Conservation (phyloP, 2,113 vertebrate genomes). For the Megatriorchis doriae region DNA sequence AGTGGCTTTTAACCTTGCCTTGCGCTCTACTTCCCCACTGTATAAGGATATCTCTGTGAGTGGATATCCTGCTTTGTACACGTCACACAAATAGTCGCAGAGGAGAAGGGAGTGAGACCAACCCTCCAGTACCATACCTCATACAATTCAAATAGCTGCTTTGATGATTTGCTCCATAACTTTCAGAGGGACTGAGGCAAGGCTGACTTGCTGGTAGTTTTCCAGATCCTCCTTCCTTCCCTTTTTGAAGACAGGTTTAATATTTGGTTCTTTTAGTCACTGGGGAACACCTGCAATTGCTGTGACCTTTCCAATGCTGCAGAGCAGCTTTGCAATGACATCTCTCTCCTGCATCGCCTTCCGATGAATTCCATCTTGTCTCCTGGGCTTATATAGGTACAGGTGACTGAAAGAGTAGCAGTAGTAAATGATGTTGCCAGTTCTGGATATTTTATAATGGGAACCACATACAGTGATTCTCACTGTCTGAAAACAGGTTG, state of each 20-base stretch:
- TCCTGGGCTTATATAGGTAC: neutral
- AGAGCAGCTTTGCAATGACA: rapidly evolving
- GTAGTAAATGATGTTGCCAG: neutral
- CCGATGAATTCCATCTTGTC: neutral
- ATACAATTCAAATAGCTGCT: neutral
- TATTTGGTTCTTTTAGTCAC: neutral
- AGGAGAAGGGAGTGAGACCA: neutral
- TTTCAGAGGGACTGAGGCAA: neutral
- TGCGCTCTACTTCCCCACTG: neutral
- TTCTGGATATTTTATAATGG: neutral
- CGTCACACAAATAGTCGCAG: rapidly evolving
- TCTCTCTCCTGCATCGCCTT: neutral
- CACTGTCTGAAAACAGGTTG: neutral
- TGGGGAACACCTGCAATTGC: neutral
- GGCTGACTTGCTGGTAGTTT: neutral
- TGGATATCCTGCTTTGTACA: rapidly evolving
- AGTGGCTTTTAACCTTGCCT: neutral
- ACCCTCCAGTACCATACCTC: neutral
- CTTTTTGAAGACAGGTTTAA: neutral
- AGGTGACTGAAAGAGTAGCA: neutral
- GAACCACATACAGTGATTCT: neutral
- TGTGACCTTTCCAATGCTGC: rapidly evolving
- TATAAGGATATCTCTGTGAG: neutral
- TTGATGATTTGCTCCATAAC: neutral
- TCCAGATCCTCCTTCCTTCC: neutral